phyloP scores from a whole-genome alignment of 2,888 invertebrate genomes.

The Alloscopus bannaensis region DNA sequence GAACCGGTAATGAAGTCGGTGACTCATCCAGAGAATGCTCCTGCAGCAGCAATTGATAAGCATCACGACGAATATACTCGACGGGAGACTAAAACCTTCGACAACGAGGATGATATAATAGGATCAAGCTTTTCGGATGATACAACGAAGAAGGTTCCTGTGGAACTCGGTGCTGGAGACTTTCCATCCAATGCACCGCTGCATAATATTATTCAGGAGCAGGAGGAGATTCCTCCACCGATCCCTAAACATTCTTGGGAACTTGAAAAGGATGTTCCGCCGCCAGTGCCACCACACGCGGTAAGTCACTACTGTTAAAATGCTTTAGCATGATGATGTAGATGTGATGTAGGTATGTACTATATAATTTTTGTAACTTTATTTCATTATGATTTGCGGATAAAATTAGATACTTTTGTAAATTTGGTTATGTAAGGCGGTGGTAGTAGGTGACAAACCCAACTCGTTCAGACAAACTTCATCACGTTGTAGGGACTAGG shows the following conservation, averaged over 20 bases:
- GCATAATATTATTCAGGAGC: slow-evolving; percentile 5
- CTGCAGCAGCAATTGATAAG: background rate
- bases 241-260: slow-evolving; percentile 68
- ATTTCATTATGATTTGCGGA: no score
- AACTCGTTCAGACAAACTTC: no score
- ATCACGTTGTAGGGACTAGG: no score
- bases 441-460: no score
- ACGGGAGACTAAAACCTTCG: slow-evolving; percentile 64
- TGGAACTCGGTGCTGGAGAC: slow-evolving; percentile 49
- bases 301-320: no score
- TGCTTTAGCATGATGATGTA: no score
- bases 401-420: no score
- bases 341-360: no score
- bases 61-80: slow-evolving; percentile 60
- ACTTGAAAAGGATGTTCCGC: slow-evolving; percentile 52
- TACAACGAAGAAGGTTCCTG: slow-evolving; percentile 15
- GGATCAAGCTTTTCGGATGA: slow-evolving; percentile 24
- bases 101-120: slow-evolving; percentile 46
- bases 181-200: slow-evolving; percentile 26
- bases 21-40: background rate
- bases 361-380: no score
- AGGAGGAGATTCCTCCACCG: slow-evolving; percentile 59
- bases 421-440: no score
- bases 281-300: slow-evolving; percentile 66
- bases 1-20: slow-evolving; percentile 30